Base-by-base conservation (phyloP, 2,888 invertebrate species). In the Thelaira solivaga region DNA sequence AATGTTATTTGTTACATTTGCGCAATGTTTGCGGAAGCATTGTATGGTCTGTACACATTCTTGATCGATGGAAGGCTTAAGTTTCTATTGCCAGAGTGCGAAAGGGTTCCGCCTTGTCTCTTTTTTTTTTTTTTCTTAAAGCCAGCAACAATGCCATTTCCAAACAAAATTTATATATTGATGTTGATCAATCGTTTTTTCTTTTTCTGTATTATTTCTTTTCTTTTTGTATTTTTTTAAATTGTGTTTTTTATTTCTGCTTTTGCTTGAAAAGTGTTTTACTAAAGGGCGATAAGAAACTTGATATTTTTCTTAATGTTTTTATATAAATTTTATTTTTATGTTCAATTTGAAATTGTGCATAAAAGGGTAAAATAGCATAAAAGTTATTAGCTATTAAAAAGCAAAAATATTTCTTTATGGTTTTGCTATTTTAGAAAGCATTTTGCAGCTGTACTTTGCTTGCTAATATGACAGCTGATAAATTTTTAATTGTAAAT, bases 11-110 rank as follows among this genome's bases (percentile, higher is more conserved):
- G 74, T 69, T 69, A 72, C 65, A 76, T 73, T 76, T 80, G 51
- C 61, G 53, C 69, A 81, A 79, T 83, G 79, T 82, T 81, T 82
- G 80, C 82, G 80, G 81, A 82, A 82, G 74, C 61, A 47, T 61
- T 36, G 64, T 61, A 5, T 45, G 61, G 10, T 45, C 45, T 34
- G 31, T 49, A 13, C n/a, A n/a, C n/a, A n/a, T n/a, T 41, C 59
- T 69, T 81, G 81, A 82, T 82, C 77, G 82, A 82, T 31, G 69
- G 80, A 82, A 80, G 82, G 81, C 81, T 83, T 81, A 81, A 81
- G 78, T 82, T 80, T 75, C 82, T 31, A 34, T 67, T 5, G 59
- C 41, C 22, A 41, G 22, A 74, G 80, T 64, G 82, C 75, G 82
- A 81, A 82, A 82, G 82, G 81, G 82, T 83, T 81, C 77, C 80